Evolutionary conservation across 2,113 vertebrate genomes (phyloP).

Genomic region (Chaetodon trifascialis): DNA sequence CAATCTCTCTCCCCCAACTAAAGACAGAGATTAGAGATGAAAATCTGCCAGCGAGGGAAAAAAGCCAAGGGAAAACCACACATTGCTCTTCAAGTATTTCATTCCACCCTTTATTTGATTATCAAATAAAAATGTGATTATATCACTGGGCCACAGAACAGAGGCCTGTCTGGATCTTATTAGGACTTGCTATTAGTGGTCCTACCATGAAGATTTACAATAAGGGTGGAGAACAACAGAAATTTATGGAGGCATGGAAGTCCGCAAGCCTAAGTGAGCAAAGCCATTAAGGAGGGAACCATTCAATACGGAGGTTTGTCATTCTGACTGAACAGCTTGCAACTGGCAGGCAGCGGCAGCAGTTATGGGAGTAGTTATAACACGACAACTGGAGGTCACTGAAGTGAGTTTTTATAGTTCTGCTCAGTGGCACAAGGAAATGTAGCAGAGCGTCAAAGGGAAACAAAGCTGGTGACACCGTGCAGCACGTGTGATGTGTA

Average conservation of each 20-base stretch:
- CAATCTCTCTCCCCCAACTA: conserved; percentile 44
- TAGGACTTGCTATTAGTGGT: conserved; percentile 75
- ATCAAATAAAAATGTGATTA: conserved; percentile 83
- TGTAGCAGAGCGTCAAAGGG: conserved; percentile 1
- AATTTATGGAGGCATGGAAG: conserved; percentile 70
- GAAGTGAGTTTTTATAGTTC: conserved; percentile 39
- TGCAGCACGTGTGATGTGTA: background rate
- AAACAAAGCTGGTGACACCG: background rate
- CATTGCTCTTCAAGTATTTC: conserved; percentile 75
- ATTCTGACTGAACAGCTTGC: conserved; percentile 54
- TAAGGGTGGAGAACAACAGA: conserved; percentile 77
- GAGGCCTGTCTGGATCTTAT: conserved; percentile 80
- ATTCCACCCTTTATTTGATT: conserved; percentile 82
- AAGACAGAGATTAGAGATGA: conserved; percentile 71
- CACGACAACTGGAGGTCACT: conserved; percentile 40
- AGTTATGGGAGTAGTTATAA: conserved; percentile 38
- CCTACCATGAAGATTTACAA: conserved; percentile 77
- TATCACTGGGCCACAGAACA: conserved; percentile 78
- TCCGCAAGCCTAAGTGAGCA: conserved; percentile 71
- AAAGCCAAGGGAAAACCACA: conserved; percentile 66
- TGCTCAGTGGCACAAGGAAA: conserved; percentile 2
- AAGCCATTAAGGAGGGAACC: conserved; percentile 77
- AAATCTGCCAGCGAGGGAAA: conserved; percentile 64
- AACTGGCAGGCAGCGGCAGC: conserved; percentile 50
- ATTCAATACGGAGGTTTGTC: conserved; percentile 73